Base-by-base conservation (phyloP, 2,888 invertebrate species). In the Sesia apiformis region DNA sequence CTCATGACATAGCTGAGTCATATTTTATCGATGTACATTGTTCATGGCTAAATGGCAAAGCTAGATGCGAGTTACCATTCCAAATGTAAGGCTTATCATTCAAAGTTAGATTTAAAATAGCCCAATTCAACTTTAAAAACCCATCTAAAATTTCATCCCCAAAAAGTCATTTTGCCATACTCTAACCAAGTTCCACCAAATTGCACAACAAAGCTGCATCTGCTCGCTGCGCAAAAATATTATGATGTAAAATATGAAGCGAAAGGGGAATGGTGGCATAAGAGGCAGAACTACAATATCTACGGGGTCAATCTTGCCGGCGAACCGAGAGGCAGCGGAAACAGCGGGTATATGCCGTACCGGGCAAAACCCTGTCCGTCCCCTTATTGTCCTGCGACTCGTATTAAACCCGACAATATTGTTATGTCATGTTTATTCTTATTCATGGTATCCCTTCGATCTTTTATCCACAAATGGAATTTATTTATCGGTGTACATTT, bases 401-500 rank as follows among this genome's bases (percentile, higher is more conserved):
- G 23, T 23, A 23, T 66, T 69, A 70, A 67, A 57, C 60, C 64
- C 65, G 55, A 42, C 42, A 42, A 64, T 73, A 74, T 70, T 70
- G 70, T 72, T 68, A 68, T 66, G 62, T 65, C 69, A 66, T 73
- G 72, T 74, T 67, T 69, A 69, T 69, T 66, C 63, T 67, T 72
- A 76, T 75, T 71, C 72, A 72, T 70, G 67, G 54, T 8, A 2
- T 42, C 42, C 7, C 42, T 42, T 42, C 7, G 5, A 42, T 42
- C 23, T 23, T 42, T 7, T 5, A 7, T 42, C 5, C 5, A 60
- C 66, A 64, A 69, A 70, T 66, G 62, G 63, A 62, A 71, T 74
- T 70, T 72, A 74, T 74, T 71, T 72, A 74, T 72, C 64, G 64
- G 66, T 61, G 63, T 58, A 69, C 72, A 70, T 74, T 67, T 69